A percentile compares a stretch with the other conserved stretches of the same genome.
Evolutionary conservation across 1,140 invertebrate species (phyloP).

Genomic region (Lineus longissimus): DNA sequence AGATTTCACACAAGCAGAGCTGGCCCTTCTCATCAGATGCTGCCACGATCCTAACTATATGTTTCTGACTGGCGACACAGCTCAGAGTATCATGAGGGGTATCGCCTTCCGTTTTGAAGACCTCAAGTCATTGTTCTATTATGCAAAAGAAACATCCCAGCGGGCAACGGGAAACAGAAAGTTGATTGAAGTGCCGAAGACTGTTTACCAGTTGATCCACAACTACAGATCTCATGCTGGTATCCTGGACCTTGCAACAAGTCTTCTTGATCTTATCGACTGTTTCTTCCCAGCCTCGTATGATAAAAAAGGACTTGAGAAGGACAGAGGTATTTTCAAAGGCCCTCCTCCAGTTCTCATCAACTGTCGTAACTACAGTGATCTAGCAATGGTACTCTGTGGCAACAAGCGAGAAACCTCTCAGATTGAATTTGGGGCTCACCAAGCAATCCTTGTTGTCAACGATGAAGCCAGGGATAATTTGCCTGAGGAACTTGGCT

Average conservation of each 20-base stretch:
- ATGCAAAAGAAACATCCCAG: conserved; percentile 29
- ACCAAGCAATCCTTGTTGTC: conserved; percentile 40
- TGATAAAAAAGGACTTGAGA: conserved; percentile 31
- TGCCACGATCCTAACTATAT: conserved; percentile 44
- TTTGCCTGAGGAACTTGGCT: conserved; percentile 30
- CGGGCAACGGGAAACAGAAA: conserved; percentile 26
- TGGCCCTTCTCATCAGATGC: conserved; percentile 37
- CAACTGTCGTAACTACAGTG: conserved; percentile 39
- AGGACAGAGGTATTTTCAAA: conserved; percentile 41
- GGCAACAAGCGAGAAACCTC: conserved; percentile 39
- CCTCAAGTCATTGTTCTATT: conserved; percentile 40
- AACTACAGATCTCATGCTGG: conserved; percentile 49
- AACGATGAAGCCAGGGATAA: conserved; percentile 32
- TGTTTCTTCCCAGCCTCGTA: conserved; percentile 47
- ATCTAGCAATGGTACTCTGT: conserved; percentile 31
- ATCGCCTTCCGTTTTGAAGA: conserved; percentile 47
- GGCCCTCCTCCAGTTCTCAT: conserved; percentile 42
- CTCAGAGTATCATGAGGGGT: conserved; percentile 49
- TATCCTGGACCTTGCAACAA: conserved; percentile 42
- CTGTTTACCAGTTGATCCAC: conserved; percentile 42
- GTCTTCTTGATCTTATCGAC: conserved; percentile 43
- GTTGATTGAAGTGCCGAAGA: conserved; percentile 26
- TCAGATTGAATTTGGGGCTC: conserved; percentile 44
- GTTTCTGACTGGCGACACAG: conserved; percentile 50
- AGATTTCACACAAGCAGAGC: conserved; percentile 48